Percentiles rank a stretch among this genome's conserved stretches.
Evolutionary conservation across 2,113 vertebrate species (phyloP).

Genomic region (Neodon shergylaensis): DNA sequence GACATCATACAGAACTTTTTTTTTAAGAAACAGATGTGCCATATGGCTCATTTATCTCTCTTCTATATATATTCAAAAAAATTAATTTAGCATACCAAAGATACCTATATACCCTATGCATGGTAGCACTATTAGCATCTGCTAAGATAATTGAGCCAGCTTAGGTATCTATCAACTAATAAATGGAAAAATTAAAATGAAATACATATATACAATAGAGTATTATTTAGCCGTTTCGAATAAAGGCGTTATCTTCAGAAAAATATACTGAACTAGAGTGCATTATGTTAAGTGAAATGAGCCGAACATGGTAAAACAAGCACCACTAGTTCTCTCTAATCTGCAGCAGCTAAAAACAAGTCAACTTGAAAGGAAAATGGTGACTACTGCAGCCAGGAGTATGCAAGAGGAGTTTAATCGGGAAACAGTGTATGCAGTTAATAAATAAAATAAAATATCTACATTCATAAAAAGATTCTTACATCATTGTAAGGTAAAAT

Average conservation of each 20-base stretch:
- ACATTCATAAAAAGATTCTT: background rate
- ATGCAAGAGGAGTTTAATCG: background rate
- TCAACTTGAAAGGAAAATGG: background rate
- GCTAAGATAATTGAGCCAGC: background rate
- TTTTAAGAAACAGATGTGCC: background rate
- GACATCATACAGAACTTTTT: background rate
- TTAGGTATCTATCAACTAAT: background rate
- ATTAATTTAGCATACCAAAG: background rate
- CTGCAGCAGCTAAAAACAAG: background rate
- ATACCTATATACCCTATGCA: background rate
- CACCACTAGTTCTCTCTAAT: background rate
- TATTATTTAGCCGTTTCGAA: background rate
- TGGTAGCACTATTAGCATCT: background rate
- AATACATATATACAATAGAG: background rate
- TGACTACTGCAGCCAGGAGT: background rate
- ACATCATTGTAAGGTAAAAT: constrained; percentile 34
- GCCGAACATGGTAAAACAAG: background rate
- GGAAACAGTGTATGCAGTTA: background rate
- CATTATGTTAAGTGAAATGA: background rate
- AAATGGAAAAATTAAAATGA: background rate
- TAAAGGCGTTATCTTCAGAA: background rate
- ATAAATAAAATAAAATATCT: background rate
- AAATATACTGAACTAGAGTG: background rate
- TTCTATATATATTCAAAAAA: background rate
- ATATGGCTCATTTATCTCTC: background rate